Base-by-base conservation (phyloP, 1,140 invertebrate genomes). In the Eulimnadia texana region DNA sequence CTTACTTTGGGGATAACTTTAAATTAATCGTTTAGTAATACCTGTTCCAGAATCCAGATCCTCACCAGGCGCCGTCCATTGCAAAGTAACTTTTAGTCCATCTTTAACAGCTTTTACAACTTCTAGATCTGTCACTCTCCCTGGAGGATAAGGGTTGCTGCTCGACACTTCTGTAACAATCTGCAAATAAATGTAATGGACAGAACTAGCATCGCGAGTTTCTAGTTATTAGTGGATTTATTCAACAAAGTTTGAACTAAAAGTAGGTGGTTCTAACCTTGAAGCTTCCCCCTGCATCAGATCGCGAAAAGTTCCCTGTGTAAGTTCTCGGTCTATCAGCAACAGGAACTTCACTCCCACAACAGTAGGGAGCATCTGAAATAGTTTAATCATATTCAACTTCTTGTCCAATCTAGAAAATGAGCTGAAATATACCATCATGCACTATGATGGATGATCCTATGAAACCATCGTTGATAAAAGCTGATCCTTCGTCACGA, bases 61-160 rank as follows among this genome's bases (percentile, higher is more conserved):
- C 10, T 57, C 55, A 3, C 55, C 55, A 20, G 55, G 55, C 0
- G 55, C 55, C 2, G 55, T 57, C 55, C 55, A 57, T 28, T 28
- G 13, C 19, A 57, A 33, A 29, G 6, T 27, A 16, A 57, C 33
- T 2, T 2, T 27, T 3, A 27, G 22, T 11, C 33, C 27, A 20
- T 57, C 19, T 2, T 22, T 10, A 10, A 29, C 23, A 9, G 20
- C 28, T 19, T n/a, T 33, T 1, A 19, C 2, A 6, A 60, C 42
- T 2, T 28, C 11, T 19, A 60, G 22, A 29, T 60, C 58, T 0
- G 3, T 60, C 1, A 60, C 58, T 19, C 42, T 19, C 19, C 49
- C 58, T 13, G 58, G 58, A 2, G 58, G 58, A 52, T 50, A 60
- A 22, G 50, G 10, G 22, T 60, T 42, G 2, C 33, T 3, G 19